A percentile compares a stretch with the other conserved stretches of the same genome.
These are phyloP conservation scores for Luehdorfia chinensis DNA, from an alignment of 1,140 invertebrate genomes.

Conservation along the genomic window DNA sequence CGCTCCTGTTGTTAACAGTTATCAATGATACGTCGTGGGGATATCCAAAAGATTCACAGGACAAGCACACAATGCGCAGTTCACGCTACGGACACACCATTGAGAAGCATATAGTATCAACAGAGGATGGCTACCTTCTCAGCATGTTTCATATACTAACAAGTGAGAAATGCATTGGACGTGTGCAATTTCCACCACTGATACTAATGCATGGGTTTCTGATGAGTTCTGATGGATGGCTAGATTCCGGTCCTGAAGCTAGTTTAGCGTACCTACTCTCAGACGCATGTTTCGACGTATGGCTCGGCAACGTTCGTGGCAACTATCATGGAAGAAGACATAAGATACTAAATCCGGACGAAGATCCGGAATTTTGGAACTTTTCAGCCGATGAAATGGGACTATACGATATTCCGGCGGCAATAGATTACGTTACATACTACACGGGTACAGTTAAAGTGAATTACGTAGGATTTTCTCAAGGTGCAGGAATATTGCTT, in stretches of 20 bases:
- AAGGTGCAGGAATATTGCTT: constrained; percentile 71
- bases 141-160: constrained; percentile 64
- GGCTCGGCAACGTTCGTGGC: constrained; percentile 84
- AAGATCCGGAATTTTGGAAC: constrained; percentile 72
- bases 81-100: constrained; percentile 34
- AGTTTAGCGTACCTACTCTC: constrained; percentile 81
- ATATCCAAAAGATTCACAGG: too few relatives aligned
- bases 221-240: constrained; percentile 81
- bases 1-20: too few relatives aligned
- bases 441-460: constrained; percentile 72
- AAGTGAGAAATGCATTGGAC: constrained; percentile 26
- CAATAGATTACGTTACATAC: constrained; percentile 81
- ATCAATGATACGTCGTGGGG: too few relatives aligned
- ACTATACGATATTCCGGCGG: constrained; percentile 83
- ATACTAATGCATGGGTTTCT: constrained; percentile 81
- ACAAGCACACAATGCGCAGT: too few relatives aligned
- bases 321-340: constrained; percentile 81
- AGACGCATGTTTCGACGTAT: constrained; percentile 88
- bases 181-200: constrained; percentile 31
- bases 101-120: constrained; percentile 47
- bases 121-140: constrained; percentile 76
- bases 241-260: constrained; percentile 80
- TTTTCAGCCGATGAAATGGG: constrained; percentile 84
- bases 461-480: constrained; percentile 80
- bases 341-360: constrained; percentile 72